Evolutionary conservation across 1,140 invertebrate species (phyloP).

Genomic region (Pantala flavescens): DNA sequence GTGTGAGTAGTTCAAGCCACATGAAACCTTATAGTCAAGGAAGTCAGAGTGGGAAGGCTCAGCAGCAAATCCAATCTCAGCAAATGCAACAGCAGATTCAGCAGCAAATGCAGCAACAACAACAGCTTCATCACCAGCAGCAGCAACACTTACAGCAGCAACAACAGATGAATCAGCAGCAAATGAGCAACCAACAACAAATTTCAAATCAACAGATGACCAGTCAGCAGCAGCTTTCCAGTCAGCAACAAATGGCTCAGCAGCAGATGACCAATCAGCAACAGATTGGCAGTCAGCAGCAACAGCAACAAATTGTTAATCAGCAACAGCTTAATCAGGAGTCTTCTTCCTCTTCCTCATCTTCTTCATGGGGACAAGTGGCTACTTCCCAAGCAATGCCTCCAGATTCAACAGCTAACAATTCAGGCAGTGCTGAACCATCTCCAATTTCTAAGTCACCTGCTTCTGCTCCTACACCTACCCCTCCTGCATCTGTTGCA

Average conservation of each 20-base stretch:
- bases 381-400: not conserved
- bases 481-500: not conserved
- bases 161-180: not conserved
- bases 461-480: not conserved
- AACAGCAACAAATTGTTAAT: not conserved
- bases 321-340: not conserved
- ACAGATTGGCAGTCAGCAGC: not conserved
- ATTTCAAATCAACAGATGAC: not conserved
- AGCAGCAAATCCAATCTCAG: not conserved
- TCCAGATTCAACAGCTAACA: not conserved
- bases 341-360: not conserved
- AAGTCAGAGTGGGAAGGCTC: not conserved
- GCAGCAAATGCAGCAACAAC: not conserved
- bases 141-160: not conserved
- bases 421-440: not conserved
- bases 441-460: not conserved
- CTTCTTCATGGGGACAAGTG: not conserved
- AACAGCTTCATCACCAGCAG: not conserved
- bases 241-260: not conserved
- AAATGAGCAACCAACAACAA: not conserved
- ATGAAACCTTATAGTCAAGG: not conserved
- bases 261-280: not conserved
- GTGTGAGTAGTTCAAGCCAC: not conserved
- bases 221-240: not conserved
- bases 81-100: conserved; percentile 1